These are phyloP conservation scores for Monochamus alternatus DNA, from an alignment of 2,888 invertebrate species.

Conservation along the genomic window DNA sequence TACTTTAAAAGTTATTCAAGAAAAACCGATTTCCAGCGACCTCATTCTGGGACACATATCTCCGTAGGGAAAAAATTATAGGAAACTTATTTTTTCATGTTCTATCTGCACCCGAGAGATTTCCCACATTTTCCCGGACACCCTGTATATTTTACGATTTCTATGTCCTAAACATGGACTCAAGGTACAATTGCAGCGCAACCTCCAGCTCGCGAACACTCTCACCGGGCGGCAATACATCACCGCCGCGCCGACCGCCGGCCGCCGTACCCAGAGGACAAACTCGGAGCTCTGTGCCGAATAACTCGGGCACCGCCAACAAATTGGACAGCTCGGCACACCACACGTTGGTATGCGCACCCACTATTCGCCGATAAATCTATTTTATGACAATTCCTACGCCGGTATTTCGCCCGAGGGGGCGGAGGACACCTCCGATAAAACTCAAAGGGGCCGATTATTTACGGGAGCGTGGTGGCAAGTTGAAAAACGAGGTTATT, in stretches of 20 bases:
- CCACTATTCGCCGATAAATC: slow-evolving; percentile 45
- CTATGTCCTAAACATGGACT: too few relatives aligned
- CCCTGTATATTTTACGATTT: too few relatives aligned
- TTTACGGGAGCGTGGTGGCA: slow-evolving; percentile 9
- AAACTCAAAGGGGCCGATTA: slow-evolving; percentile 19
- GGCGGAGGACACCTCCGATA: slow-evolving; percentile 1
- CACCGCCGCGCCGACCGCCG: not conserved
- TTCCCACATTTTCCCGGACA: too few relatives aligned
- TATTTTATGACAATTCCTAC: slow-evolving; percentile 43
- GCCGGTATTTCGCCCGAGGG: not conserved
- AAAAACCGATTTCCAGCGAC: too few relatives aligned
- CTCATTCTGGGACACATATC: too few relatives aligned
- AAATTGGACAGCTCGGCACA: slow-evolving; percentile 30
- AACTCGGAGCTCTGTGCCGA: slow-evolving; percentile 1
- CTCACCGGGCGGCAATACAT: slow-evolving; percentile 1
- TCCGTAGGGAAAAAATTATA: too few relatives aligned
- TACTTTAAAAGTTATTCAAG: too few relatives aligned
- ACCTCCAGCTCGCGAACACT: not conserved
- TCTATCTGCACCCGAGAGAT: too few relatives aligned
- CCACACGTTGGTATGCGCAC: slow-evolving; percentile 37
- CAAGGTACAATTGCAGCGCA: too few relatives aligned
- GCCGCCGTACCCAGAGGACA: not conserved
- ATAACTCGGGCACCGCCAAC: slow-evolving; percentile 28
- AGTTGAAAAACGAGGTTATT: not conserved
- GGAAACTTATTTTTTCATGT: too few relatives aligned